Evolutionary conservation across 2,113 vertebrate genomes (phyloP), one percentile per base, ranked within the genome.

Genomic region (Peromyscus leucopus): DNA sequence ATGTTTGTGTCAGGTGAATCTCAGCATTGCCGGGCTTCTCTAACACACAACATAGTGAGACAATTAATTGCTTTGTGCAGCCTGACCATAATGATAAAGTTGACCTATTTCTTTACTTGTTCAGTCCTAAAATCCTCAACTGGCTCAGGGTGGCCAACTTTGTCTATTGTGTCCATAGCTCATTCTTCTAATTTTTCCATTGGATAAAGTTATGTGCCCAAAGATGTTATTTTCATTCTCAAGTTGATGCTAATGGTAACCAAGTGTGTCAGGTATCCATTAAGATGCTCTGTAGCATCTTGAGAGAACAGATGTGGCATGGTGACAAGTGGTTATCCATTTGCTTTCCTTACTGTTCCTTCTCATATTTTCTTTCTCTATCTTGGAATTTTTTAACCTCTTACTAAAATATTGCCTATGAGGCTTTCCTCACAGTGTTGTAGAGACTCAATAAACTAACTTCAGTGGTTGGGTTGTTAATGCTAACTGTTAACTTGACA

Each of bases 241-340:
- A 46, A 61, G 75, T 26, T 2, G 21, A 28, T 46, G 28, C 48
- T 78, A 11, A 19, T 5, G 3, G 36, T 22, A 13, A 55, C 46
- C 22, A 8, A 22, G 4, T 24, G 11, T 7, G 1, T 6, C 21
- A 0, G 46, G 31, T n/a, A 21, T 1, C 11, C 28, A 8, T 3
- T 28, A 63, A 42, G 21, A 5, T n/a, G 19, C 2, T 79, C 42
- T 17, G 8, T 4, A 5, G 13, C 16, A 33, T 12, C 28, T 63
- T 7, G 7, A 24, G 61, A 15, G 39, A 28, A 42, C 2, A 61
- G 8, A 5, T 2, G 33, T 17, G 10, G 39, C 13, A 6, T 0
- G 12, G 22, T 57, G 55, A 61, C 9, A 7, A 0, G 3, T 1
- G 24, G 72, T 9, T 48, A 76, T 39, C 17, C 1, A 1, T 17